Evolutionary conservation across 2,797 vertebrate genomes (phyloP).

Genomic region (Miichthys miiuy): DNA sequence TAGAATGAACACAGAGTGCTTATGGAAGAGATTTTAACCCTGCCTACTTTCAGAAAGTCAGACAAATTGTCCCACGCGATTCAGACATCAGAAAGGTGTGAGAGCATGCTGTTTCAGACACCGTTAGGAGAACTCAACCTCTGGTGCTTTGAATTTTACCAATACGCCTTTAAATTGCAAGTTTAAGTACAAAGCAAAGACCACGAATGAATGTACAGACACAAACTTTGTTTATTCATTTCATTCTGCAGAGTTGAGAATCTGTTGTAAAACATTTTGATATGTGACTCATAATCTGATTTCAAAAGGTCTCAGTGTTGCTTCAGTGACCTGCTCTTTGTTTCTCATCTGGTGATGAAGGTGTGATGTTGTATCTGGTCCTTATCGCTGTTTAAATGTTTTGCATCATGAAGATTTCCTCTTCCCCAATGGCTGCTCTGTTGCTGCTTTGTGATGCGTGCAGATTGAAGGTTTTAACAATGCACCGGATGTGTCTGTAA

Average conservation of each 20-base stretch:
- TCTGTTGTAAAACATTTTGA: constrained; percentile 23
- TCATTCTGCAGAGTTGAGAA: not conserved
- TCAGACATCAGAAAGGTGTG: not conserved
- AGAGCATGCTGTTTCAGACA: not conserved
- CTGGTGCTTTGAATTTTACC: not conserved
- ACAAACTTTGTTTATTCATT: not conserved
- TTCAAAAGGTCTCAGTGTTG: constrained; percentile 8
- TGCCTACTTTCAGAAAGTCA: too few relatives aligned
- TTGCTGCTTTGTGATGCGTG: constrained; percentile 10
- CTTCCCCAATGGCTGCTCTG: constrained; percentile 5
- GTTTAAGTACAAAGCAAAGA: not conserved
- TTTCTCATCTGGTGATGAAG: constrained; percentile 7
- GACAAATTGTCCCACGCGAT: not conserved
- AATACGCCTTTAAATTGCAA: not conserved
- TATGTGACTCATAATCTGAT: constrained; percentile 30
- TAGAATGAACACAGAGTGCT: too few relatives aligned
- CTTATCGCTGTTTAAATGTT: constrained; percentile 16
- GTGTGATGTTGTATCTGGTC: not conserved
- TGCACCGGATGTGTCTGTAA: not conserved
- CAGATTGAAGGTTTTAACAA: constrained; percentile 7
- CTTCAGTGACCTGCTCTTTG: not conserved
- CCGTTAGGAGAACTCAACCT: not conserved
- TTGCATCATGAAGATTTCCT: constrained; percentile 40
- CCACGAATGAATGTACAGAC: too few relatives aligned
- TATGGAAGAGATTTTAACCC: too few relatives aligned